These are phyloP conservation scores for Parnassius smintheus DNA, from an alignment of 2,888 invertebrate species.

Conservation along the genomic window DNA sequence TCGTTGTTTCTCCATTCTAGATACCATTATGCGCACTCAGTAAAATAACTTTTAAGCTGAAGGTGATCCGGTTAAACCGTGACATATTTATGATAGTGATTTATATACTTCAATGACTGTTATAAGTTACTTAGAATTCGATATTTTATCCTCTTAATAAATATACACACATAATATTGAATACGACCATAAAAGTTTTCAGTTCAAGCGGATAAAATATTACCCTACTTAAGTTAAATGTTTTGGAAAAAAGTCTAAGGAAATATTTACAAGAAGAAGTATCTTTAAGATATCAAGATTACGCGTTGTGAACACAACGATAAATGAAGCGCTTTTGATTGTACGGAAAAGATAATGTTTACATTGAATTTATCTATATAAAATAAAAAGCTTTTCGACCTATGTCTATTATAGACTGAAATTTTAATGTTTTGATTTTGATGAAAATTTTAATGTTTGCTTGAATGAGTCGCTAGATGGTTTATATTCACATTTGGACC, in stretches of 20 bases:
- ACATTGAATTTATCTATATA: background rate
- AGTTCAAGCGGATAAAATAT: conserved; percentile 23
- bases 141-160: background rate
- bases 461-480: too few relatives aligned
- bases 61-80: too few relatives aligned
- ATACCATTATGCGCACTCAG: too few relatives aligned
- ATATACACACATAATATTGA: conserved; percentile 9
- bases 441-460: too few relatives aligned
- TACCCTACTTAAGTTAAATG: conserved; percentile 27
- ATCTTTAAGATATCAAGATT: conserved; percentile 17
- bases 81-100: too few relatives aligned
- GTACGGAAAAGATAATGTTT: background rate
- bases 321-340: conserved; percentile 19
- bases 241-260: conserved; percentile 23
- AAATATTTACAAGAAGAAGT: conserved; percentile 19
- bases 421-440: too few relatives aligned
- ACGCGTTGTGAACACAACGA: conserved; percentile 12
- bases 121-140: too few relatives aligned
- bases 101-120: too few relatives aligned
- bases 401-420: too few relatives aligned
- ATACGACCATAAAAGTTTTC: conserved; percentile 21
- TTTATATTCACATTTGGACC: too few relatives aligned
- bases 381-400: background rate
- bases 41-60: too few relatives aligned
- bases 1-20: too few relatives aligned